phyloP scores from a whole-genome alignment of 2,888 invertebrate genomes.

The Papilio protenor region DNA sequence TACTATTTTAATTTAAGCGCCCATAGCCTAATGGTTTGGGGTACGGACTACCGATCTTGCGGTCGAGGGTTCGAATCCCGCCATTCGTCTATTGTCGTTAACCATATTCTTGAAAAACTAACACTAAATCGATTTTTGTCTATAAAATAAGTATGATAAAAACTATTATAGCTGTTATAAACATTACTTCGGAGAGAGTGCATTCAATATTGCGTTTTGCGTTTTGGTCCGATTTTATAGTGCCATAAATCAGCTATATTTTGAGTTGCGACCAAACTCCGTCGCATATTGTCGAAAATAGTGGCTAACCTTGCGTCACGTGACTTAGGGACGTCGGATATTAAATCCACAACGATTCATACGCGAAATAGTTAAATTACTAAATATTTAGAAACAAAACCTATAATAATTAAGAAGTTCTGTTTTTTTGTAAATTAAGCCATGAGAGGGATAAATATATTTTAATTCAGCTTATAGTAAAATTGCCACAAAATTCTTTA shows the following conservation, averaged over 20 bases:
- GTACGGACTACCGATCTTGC: too few species aligned
- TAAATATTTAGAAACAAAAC: not conserved
- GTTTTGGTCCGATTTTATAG: constrained; percentile 7
- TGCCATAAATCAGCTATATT: constrained; percentile 33
- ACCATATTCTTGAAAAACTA: too few species aligned
- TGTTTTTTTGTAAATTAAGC: too few species aligned
- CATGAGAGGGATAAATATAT: too few species aligned
- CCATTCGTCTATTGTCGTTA: too few species aligned
- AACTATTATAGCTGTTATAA: not conserved
- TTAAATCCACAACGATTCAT: not conserved
- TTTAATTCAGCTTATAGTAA: too few species aligned
- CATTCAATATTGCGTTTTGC: not conserved
- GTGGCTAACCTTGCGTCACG: not conserved
- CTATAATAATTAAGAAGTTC: too few species aligned
- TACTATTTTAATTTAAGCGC: too few species aligned
- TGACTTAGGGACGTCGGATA: not conserved
- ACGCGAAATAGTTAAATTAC: not conserved
- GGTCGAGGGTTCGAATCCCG: too few species aligned
- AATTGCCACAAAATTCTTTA: too few species aligned
- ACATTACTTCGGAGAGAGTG: not conserved
- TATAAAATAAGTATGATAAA: not conserved
- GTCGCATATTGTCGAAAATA: constrained; percentile 19
- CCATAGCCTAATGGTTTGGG: too few species aligned
- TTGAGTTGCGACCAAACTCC: constrained; percentile 31
- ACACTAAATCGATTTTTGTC: too few species aligned